Conservation (phyloP, 1,140 invertebrate species). For the Procambarus virginalis region DNA sequence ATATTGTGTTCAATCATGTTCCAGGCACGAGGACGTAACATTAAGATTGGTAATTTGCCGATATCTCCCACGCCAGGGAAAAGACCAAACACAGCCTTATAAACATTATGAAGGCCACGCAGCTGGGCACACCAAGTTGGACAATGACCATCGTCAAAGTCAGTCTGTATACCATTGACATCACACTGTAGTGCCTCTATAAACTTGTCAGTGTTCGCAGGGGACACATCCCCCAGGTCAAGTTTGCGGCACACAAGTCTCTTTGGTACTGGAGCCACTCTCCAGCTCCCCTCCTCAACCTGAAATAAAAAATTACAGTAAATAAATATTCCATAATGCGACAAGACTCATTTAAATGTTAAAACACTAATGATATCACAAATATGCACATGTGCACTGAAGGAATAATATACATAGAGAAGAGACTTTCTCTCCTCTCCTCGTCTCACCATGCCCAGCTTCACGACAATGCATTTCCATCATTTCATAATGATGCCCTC, state of each 20-base stretch:
- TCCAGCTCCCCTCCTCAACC: constrained; percentile 30
- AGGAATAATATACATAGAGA: too few relatives aligned
- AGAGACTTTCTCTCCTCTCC: too few relatives aligned
- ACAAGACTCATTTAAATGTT: too few relatives aligned
- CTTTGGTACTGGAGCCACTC: constrained; percentile 36
- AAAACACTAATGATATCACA: too few relatives aligned
- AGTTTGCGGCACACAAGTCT: constrained; percentile 17
- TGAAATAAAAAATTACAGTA: neutral
- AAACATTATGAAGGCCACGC: constrained; percentile 80
- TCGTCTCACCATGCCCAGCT: too few relatives aligned
- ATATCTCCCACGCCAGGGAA: constrained; percentile 76
- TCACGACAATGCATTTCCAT: too few relatives aligned
- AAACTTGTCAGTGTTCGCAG: constrained; percentile 52
- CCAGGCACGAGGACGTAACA: constrained; percentile 83
- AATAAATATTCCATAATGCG: too few relatives aligned
- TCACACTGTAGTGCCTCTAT: constrained; percentile 35
- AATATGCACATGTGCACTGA: too few relatives aligned
- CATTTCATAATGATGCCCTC: too few relatives aligned
- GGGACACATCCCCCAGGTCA: constrained; percentile 58
- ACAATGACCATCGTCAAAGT: constrained; percentile 84
- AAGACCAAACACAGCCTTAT: constrained; percentile 77
- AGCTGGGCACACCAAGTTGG: constrained; percentile 84
- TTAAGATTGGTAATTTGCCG: constrained; percentile 78
- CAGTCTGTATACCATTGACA: constrained; percentile 74
- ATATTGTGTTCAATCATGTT: constrained; percentile 84